Evolutionary conservation across 2,888 invertebrate species (phyloP).

Genomic region (Tetranychus piercei): DNA sequence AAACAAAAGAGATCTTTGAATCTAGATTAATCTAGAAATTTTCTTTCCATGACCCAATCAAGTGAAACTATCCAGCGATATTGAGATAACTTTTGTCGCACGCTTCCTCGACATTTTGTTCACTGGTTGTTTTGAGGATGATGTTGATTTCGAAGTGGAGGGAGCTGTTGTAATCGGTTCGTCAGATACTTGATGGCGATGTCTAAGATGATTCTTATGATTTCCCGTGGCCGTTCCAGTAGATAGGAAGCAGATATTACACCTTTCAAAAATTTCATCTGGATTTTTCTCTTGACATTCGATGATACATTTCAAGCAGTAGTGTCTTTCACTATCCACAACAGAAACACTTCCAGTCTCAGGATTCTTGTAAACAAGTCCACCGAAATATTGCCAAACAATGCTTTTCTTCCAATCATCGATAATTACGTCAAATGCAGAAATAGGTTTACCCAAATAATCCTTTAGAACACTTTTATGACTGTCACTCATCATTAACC

Average conservation of each 20-base stretch:
- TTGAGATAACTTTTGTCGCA: neutral
- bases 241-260: constrained; percentile 2
- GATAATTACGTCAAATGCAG: constrained; percentile 13
- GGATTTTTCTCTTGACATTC: constrained; percentile 9
- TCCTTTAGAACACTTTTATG: constrained; percentile 6
- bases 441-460: constrained; percentile 8
- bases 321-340: constrained; percentile 3
- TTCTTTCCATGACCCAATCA: neutral
- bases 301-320: constrained; percentile 13
- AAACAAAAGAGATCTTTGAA: no score
- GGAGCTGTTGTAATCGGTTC: neutral
- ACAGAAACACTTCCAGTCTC: neutral
- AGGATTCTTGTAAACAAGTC: constrained; percentile 11
- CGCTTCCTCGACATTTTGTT: neutral
- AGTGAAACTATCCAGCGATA: neutral
- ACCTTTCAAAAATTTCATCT: constrained; percentile 9
- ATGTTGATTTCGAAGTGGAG: neutral
- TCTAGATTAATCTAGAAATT: no score
- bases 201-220: constrained; percentile 8
- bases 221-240: constrained; percentile 12
- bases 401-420: constrained; percentile 12
- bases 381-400: constrained; percentile 16
- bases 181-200: constrained; percentile 5
- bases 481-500: constrained; percentile 10
- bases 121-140: neutral